A percentile compares a stretch with the other conserved stretches of the same genome.
Conservation (phyloP, 2,113 vertebrate genomes). For the Oryzias celebensis region DNA sequence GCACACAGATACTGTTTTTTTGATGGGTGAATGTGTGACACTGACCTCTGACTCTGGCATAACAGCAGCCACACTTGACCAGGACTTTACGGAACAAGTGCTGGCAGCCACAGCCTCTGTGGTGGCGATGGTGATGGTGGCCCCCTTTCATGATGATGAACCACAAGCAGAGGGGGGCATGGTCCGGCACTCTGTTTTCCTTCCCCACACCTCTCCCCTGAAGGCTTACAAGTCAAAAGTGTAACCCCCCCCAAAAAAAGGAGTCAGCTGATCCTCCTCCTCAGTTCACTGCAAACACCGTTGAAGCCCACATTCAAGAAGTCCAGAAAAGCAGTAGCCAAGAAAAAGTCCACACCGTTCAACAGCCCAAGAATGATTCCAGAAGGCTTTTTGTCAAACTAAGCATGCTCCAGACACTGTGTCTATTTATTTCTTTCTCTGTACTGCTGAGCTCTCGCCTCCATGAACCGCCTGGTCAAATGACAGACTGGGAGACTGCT, state of each 20-base stretch:
- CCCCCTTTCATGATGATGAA: constrained; percentile 86
- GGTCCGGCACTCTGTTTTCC: constrained; percentile 67
- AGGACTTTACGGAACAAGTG: constrained; percentile 94
- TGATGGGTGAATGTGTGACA: constrained; percentile 38
- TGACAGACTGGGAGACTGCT: constrained; percentile 72
- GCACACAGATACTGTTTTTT: too few relatives aligned
- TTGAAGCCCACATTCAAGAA: constrained; percentile 53
- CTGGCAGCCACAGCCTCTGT: constrained; percentile 89
- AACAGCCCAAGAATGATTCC: constrained; percentile 46
- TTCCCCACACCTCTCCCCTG: not conserved
- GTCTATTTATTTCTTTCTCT: constrained; percentile 47
- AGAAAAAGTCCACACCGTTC: constrained; percentile 52
- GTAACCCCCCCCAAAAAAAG: constrained; percentile 48
- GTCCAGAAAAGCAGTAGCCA: constrained; percentile 55
- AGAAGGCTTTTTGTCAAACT: constrained; percentile 35
- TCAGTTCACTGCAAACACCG: constrained; percentile 29
- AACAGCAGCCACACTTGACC: constrained; percentile 92
- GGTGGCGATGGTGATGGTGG: constrained; percentile 81
- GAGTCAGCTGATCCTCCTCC: constrained; percentile 35
- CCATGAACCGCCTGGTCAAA: constrained; percentile 78
- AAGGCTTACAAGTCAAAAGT: constrained; percentile 58
- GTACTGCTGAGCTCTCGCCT: constrained; percentile 67
- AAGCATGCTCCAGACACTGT: constrained; percentile 33
- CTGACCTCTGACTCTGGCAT: constrained; percentile 90
- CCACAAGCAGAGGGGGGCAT: constrained; percentile 80